Conservation (phyloP, 2,113 vertebrate genomes). For the Lucifuga dentata region DNA sequence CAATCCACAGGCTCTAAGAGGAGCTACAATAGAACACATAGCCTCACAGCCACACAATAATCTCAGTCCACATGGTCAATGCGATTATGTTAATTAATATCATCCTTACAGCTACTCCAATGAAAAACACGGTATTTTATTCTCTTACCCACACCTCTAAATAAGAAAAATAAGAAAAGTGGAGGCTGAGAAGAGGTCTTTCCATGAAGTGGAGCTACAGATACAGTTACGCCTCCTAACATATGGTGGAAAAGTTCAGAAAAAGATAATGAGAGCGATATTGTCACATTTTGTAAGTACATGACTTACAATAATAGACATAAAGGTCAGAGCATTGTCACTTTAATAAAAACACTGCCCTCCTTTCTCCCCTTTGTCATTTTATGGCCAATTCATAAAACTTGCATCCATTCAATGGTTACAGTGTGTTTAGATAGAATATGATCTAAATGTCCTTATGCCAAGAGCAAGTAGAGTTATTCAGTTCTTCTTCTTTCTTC, state of each 20-base stretch:
- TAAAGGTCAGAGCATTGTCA: conserved; percentile 51
- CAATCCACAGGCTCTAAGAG: conserved; percentile 71
- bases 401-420: conserved; percentile 17
- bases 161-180: conserved; percentile 35
- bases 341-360: conserved; percentile 33
- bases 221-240: neutral
- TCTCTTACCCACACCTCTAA: conserved; percentile 36
- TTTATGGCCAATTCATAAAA: conserved; percentile 15
- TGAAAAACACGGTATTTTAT: conserved; percentile 41
- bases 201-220: neutral
- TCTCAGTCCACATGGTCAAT: conserved; percentile 76
- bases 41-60: conserved; percentile 65
- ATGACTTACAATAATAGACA: conserved; percentile 9
- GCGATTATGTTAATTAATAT: conserved; percentile 82
- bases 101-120: conserved; percentile 64
- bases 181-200: conserved; percentile 17
- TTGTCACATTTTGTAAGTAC: conserved; percentile 7
- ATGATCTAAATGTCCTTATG: conserved; percentile 47
- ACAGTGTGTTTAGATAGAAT: conserved; percentile 32
- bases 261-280: conserved; percentile 8
- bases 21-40: conserved; percentile 77
- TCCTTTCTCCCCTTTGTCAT: conserved; percentile 14
- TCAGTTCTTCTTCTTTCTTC: neutral
- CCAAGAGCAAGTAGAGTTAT: neutral
- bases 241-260: conserved; percentile 24